Evolutionary conservation across 2,888 invertebrate species (phyloP), one percentile per base, ranked within the genome.

Genomic region (Shargacucullia verbasci): DNA sequence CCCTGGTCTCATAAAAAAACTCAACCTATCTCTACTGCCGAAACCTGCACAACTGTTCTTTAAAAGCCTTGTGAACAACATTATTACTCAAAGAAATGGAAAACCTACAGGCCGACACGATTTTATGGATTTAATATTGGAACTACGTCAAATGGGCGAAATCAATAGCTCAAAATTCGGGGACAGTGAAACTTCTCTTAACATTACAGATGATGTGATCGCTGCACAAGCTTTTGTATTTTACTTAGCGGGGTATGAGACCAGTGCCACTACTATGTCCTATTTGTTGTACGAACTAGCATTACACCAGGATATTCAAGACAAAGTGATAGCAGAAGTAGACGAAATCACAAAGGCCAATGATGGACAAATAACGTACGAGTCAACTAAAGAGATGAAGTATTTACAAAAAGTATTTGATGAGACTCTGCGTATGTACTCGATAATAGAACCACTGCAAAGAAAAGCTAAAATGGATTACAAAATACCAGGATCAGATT

Each of bases 221-320:
- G 82, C 84, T 1, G 88, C 91, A 0, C 91, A 94, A 69, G 87
- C 87, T 1, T 89, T 91, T 65, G 78, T 91, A 12, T 92, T 94
- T 68, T 92, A 90, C 56, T 77, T 81, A 1, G 94, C 86, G 7
- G 94, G 94, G 0, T 94, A 88, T 63, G 94, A 93, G 64, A 92
- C 93, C 0, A 89, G 87, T 37, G 87, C 94, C 0, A 86, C 89
- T 0, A 86, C 90, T 0, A 80, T 92, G 64, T 60, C 86, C 0
- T 91, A 84, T 41, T 61, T 86, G 38, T n/a, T 69, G 11, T 71
- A 69, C 38, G 48, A 66, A 12, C 33, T 69, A 14, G 66, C 69
- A 10, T 33, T 73, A 2, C 82, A 92, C 65, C 86, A 81, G 11
- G 78, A 88, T 0, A 64, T 92, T 0, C 94, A 94, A 73, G 80